A percentile compares a stretch with the other conserved stretches of the same genome.
These are phyloP conservation scores for Heliconius congener DNA, from an alignment of 1,140 invertebrate genomes.

Conservation along the genomic window DNA sequence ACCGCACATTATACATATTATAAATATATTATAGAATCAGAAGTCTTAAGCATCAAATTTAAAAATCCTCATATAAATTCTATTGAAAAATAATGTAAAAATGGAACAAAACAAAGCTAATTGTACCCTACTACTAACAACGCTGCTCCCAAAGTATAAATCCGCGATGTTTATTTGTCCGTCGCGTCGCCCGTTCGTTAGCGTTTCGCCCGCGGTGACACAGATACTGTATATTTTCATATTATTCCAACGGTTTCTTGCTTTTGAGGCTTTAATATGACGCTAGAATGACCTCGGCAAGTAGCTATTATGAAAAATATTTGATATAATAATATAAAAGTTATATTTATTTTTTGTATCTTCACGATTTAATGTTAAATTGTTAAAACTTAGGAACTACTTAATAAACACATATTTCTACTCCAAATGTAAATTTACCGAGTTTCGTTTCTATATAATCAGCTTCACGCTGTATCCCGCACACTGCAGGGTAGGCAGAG, in stretches of 20 bases:
- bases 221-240: conserved; percentile 20
- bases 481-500: too few species aligned
- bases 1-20: too few species aligned
- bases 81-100: background rate
- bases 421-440: too few species aligned
- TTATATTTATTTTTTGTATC: background rate
- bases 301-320: background rate
- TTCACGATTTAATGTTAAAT: background rate
- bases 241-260: conserved; percentile 6
- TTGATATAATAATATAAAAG: background rate
- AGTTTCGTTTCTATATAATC: too few species aligned
- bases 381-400: too few species aligned
- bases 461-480: too few species aligned
- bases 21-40: too few species aligned
- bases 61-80: background rate
- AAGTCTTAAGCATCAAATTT: too few species aligned
- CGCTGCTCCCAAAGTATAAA: conserved; percentile 16
- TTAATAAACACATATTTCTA: too few species aligned
- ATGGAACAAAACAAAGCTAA: conserved; percentile 5
- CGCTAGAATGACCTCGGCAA: background rate
- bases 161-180: conserved; percentile 24
- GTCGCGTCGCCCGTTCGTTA: conserved; percentile 18
- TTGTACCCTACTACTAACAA: conserved; percentile 3
- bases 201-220: conserved; percentile 24
- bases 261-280: conserved; percentile 8